These are phyloP conservation scores for Eupelmus urozonus DNA, from an alignment of 2,888 invertebrate genomes.

Conservation along the genomic window DNA sequence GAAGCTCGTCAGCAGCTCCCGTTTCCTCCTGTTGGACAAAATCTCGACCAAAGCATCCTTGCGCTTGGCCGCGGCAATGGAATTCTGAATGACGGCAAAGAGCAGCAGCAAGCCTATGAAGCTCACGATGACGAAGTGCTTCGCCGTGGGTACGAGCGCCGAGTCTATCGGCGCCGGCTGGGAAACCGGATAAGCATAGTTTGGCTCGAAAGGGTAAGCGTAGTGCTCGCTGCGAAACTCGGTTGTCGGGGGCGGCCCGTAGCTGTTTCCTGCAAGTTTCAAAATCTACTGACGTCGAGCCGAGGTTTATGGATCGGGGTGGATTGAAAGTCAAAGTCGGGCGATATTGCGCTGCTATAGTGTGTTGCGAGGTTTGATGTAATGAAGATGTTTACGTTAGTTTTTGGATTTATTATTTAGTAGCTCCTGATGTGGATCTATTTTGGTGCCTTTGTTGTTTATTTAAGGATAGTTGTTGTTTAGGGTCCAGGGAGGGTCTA, in stretches of 20 bases:
- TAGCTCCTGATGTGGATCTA: no score
- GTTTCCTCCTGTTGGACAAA: conserved; percentile 68
- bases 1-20: conserved; percentile 63
- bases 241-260: conserved; percentile 33
- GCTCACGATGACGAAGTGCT: conserved; percentile 73
- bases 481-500: no score
- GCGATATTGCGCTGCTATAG: no score
- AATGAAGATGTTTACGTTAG: no score
- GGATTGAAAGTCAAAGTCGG: no score
- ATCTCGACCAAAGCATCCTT: conserved; percentile 71
- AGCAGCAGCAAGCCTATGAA: conserved; percentile 74
- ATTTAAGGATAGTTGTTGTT: no score
- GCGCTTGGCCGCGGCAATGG: conserved; percentile 69
- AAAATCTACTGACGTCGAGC: no score
- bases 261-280: conserved; percentile 31
- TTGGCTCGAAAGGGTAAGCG: conserved; percentile 63
- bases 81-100: conserved; percentile 74
- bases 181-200: conserved; percentile 62
- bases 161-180: conserved; percentile 61
- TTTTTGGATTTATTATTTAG: no score
- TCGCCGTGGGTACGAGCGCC: conserved; percentile 68
- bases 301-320: no score
- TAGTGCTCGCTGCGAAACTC: conserved; percentile 65
- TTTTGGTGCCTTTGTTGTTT: no score
- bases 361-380: no score